Conservation (phyloP, 1,140 invertebrate genomes). For the Uloborus diversus region DNA sequence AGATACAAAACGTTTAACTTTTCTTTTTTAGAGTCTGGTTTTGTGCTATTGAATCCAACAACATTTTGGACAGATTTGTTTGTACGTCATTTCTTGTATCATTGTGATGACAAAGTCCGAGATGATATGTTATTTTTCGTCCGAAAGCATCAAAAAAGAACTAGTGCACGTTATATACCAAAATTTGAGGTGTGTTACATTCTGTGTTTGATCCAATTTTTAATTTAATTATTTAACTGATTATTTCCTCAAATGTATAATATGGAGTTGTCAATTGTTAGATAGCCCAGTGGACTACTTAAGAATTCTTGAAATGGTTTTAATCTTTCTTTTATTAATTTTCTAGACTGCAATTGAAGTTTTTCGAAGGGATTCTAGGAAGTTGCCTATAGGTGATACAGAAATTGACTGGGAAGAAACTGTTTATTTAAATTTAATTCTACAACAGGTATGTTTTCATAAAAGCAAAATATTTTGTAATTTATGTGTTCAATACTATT, state of each 20-base stretch:
- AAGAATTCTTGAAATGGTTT: too few species aligned
- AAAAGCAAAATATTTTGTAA: background rate
- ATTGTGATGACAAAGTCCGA: constrained; percentile 72
- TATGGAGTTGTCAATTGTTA: too few species aligned
- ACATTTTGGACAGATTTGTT: constrained; percentile 97
- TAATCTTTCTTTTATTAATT: too few species aligned
- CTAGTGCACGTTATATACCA: constrained; percentile 81
- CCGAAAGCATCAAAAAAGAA: constrained; percentile 87
- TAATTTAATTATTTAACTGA: background rate
- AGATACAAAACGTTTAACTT: too few species aligned
- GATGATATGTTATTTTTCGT: constrained; percentile 97
- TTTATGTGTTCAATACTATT: constrained; percentile 1
- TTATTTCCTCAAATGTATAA: too few species aligned
- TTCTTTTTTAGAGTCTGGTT: constrained; percentile 80
- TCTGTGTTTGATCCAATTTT: background rate
- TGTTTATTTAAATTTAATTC: constrained; percentile 97
- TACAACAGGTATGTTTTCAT: constrained; percentile 80
- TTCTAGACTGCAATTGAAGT: constrained; percentile 88
- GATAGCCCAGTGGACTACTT: too few species aligned
- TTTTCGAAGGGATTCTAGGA: constrained; percentile 95
- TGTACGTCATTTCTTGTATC: constrained; percentile 91
- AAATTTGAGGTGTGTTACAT: constrained; percentile 81
- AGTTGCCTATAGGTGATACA: constrained; percentile 92
- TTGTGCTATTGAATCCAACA: constrained; percentile 88
- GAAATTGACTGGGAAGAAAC: constrained; percentile 99